Percentiles rank a stretch among this genome's conserved stretches.
Conservation (phyloP, 2,797 vertebrate genomes). For the Arnoldichthys spilopterus region DNA sequence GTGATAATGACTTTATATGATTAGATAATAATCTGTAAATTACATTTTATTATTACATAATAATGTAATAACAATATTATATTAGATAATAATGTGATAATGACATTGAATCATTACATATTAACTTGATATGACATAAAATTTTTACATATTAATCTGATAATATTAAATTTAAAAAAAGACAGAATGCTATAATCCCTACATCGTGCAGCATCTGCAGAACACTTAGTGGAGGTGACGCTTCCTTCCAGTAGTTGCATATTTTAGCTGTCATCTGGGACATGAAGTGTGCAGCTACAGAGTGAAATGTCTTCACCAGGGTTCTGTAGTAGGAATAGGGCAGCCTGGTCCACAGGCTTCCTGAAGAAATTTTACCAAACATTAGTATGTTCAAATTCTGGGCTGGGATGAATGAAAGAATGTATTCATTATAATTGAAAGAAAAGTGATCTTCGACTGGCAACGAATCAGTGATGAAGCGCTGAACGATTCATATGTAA, state of each 20-base stretch:
- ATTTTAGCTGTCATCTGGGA: neutral
- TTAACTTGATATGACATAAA: neutral
- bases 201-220: conserved; percentile 71
- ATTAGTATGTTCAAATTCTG: neutral
- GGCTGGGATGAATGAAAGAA: neutral
- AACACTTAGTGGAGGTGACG: conserved; percentile 35
- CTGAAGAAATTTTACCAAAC: conserved; percentile 57
- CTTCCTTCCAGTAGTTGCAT: neutral
- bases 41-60: too few relatives aligned
- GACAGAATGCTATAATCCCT: neutral
- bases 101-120: neutral
- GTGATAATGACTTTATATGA: neutral
- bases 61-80: too few relatives aligned
- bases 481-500: too few relatives aligned
- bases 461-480: too few relatives aligned
- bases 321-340: conserved; percentile 61
- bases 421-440: too few relatives aligned
- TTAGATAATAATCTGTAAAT: neutral
- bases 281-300: conserved; percentile 30
- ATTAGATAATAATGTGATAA: neutral
- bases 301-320: conserved; percentile 63
- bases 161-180: neutral
- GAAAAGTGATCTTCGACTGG: too few relatives aligned
- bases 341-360: conserved; percentile 70
- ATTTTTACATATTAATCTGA: neutral